Conservation (phyloP, 2,797 vertebrate species). For the Micromesistius poutassou region DNA sequence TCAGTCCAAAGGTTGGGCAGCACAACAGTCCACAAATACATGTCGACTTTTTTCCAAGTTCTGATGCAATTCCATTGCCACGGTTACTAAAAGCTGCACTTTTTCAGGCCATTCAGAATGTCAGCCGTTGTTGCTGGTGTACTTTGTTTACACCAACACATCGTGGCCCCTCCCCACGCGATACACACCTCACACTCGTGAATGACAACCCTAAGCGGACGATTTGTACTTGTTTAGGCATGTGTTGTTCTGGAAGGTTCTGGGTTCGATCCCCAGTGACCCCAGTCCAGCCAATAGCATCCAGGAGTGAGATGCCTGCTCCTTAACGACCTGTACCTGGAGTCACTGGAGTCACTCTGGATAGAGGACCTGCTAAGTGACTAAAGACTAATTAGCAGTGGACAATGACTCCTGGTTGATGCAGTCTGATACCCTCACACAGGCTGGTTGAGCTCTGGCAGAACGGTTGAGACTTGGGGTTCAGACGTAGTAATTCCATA, state of each 20-base stretch:
- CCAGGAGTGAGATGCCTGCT: not conserved
- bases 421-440: not conserved
- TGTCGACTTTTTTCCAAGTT: not conserved
- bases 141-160: not conserved
- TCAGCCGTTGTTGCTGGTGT: not conserved
- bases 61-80: not conserved
- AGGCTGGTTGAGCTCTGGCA: not conserved
- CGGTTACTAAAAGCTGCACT: not conserved
- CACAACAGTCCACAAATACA: not conserved
- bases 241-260: not conserved
- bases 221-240: not conserved
- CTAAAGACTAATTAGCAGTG: not conserved
- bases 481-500: not conserved
- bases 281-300: not conserved
- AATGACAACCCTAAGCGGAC: not conserved
- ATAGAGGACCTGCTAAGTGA: not conserved
- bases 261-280: not conserved
- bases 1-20: not conserved
- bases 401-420: not conserved
- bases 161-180: not conserved
- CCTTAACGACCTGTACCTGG: not conserved
- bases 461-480: not conserved
- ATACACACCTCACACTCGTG: not conserved
- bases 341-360: not conserved
- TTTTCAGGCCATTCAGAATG: not conserved